Conservation (phyloP, 2,888 invertebrate genomes). For the Hydriomena furcata region DNA sequence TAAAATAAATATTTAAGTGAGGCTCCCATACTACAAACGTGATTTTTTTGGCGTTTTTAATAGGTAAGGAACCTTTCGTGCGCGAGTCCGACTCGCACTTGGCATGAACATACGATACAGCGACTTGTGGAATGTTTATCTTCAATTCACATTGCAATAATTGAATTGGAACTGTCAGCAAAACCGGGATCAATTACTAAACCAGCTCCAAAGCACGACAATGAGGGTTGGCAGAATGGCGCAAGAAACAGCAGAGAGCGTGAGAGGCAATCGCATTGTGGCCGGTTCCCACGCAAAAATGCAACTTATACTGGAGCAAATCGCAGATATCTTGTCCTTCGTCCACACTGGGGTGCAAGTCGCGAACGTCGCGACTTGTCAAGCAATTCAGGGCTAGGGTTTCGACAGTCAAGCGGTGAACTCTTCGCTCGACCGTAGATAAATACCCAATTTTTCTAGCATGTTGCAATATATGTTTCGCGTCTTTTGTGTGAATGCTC, state of each 20-base stretch:
- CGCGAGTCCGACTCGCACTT: too few species aligned
- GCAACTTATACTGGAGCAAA: slow-evolving; percentile 66
- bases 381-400: not conserved
- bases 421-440: too few species aligned
- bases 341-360: slow-evolving; percentile 10
- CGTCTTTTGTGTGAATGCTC: slow-evolving; percentile 7
- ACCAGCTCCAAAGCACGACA: slow-evolving; percentile 45
- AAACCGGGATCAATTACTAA: slow-evolving; percentile 45
- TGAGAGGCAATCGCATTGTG: slow-evolving; percentile 69
- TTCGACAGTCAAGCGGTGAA: too few species aligned
- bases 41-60: too few species aligned
- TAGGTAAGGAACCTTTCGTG: too few species aligned
- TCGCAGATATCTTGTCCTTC: slow-evolving; percentile 33
- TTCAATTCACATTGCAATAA: slow-evolving; percentile 20
- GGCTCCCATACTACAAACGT: too few species aligned
- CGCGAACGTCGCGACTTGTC: not conserved
- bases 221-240: slow-evolving; percentile 58
- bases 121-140: slow-evolving; percentile 21
- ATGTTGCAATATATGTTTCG: too few species aligned
- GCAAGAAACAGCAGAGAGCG: slow-evolving; percentile 75
- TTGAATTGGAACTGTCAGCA: slow-evolving; percentile 39
- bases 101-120: slow-evolving; percentile 1
- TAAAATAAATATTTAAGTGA: too few species aligned
- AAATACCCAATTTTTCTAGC: too few species aligned
- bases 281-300: slow-evolving; percentile 68